Evolutionary conservation across 2,888 invertebrate genomes (phyloP).

Genomic region (Scaptomyza flava): DNA sequence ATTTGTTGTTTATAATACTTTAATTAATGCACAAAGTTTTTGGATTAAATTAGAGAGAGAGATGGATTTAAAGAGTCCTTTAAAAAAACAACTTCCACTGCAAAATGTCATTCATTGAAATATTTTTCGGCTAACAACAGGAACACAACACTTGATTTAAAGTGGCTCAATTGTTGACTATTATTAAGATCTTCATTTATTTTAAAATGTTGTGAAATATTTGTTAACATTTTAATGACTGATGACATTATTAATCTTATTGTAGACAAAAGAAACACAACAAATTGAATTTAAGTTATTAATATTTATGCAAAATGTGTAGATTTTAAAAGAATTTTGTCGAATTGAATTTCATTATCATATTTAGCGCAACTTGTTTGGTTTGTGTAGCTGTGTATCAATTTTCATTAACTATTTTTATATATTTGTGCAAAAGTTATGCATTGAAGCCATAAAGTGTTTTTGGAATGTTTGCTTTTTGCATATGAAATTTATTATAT

Average conservation of each 20-base stretch:
- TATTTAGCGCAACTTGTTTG: slow-evolving; percentile 60
- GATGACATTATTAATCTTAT: slow-evolving; percentile 25
- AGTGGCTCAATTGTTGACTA: neutral
- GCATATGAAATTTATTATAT: slow-evolving; percentile 14
- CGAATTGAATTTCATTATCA: slow-evolving; percentile 67
- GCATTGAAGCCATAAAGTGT: slow-evolving; percentile 47
- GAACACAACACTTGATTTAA: neutral
- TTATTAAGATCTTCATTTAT: neutral
- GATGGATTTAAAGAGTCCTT: slow-evolving; percentile 2
- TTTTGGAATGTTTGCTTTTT: slow-evolving; percentile 12
- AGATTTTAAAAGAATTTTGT: slow-evolving; percentile 62
- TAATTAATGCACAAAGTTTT: slow-evolving; percentile 56
- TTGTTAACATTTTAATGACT: slow-evolving; percentile 9
- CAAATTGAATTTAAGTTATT: slow-evolving; percentile 16
- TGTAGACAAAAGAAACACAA: neutral
- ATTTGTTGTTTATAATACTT: slow-evolving; percentile 10
- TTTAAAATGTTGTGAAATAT: slow-evolving; percentile 8
- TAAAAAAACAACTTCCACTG: slow-evolving; percentile 64
- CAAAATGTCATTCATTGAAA: slow-evolving; percentile 60
- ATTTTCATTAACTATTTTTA: slow-evolving; percentile 48
- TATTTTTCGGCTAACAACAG: slow-evolving; percentile 16
- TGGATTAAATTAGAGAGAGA: no score
- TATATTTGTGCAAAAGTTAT: slow-evolving; percentile 50
- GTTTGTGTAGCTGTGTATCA: slow-evolving; percentile 33
- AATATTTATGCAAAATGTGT: slow-evolving; percentile 69